These are phyloP conservation scores for Mastomys natalensis DNA, from an alignment of 2,113 vertebrate species.

Conservation along the genomic window DNA sequence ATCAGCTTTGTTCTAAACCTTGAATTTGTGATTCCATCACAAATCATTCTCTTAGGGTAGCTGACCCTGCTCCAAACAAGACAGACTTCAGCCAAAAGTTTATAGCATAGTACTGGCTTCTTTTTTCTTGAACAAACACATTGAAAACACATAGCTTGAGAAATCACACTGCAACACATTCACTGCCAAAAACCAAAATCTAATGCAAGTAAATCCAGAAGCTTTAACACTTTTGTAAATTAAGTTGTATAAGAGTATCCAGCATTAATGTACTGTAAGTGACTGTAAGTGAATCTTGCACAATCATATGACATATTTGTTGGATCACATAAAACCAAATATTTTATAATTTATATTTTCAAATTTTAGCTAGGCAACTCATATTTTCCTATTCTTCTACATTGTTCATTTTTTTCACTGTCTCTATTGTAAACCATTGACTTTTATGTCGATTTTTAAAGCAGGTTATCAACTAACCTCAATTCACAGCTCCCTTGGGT, in stretches of 20 bases:
- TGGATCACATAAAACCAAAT: background rate
- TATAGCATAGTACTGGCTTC: background rate
- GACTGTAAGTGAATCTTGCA: background rate
- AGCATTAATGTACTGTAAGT: background rate
- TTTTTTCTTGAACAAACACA: background rate
- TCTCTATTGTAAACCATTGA: background rate
- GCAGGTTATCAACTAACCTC: background rate
- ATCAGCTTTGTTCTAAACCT: background rate
- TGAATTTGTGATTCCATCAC: conserved; percentile 5
- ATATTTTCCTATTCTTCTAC: background rate
- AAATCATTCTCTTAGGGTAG: background rate
- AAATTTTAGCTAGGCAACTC: background rate
- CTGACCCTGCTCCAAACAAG: background rate
- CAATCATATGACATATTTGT: background rate
- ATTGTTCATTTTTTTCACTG: background rate
- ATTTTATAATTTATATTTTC: background rate
- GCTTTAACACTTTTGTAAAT: background rate
- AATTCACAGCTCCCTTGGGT: background rate
- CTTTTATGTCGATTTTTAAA: background rate
- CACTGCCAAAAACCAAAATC: background rate
- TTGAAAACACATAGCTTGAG: background rate
- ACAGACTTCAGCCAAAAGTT: background rate
- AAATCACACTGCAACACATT: background rate
- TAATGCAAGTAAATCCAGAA: background rate
- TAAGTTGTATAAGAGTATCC: background rate